Conservation (phyloP, 2,113 vertebrate genomes). For the Bufo gargarizans region DNA sequence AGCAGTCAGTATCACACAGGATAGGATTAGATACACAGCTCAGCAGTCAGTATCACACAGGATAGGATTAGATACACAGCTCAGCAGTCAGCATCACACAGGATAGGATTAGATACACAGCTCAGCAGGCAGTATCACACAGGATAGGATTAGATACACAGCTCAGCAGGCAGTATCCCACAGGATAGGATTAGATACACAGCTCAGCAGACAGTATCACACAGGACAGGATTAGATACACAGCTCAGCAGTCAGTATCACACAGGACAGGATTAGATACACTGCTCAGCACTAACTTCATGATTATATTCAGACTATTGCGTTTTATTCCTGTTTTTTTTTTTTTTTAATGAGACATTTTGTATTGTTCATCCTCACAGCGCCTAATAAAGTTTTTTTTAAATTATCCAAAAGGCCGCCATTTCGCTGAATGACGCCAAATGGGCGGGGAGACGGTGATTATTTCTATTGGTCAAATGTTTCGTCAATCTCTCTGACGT, state of each 20-base stretch:
- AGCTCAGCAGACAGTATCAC: neutral
- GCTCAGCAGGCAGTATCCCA: neutral
- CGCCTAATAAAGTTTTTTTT: neutral
- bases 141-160: neutral
- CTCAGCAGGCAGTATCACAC: neutral
- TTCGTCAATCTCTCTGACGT: neutral
- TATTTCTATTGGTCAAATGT: neutral
- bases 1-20: neutral
- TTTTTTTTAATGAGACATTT: neutral
- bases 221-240: neutral
- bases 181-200: neutral
- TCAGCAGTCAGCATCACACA: neutral
- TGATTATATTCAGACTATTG: neutral
- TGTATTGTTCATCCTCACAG: neutral
- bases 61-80: neutral
- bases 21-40: neutral
- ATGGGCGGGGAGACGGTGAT: neutral
- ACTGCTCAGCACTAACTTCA: neutral
- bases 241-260: neutral
- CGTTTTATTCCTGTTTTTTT: neutral
- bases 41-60: neutral
- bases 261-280: constrained; percentile 2
- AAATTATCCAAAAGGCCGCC: neutral
- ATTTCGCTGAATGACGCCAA: neutral
- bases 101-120: neutral